Evolutionary conservation across 1,140 invertebrate species (phyloP), one percentile per base, ranked within the genome.

Genomic region (Onthophagus taurus): DNA sequence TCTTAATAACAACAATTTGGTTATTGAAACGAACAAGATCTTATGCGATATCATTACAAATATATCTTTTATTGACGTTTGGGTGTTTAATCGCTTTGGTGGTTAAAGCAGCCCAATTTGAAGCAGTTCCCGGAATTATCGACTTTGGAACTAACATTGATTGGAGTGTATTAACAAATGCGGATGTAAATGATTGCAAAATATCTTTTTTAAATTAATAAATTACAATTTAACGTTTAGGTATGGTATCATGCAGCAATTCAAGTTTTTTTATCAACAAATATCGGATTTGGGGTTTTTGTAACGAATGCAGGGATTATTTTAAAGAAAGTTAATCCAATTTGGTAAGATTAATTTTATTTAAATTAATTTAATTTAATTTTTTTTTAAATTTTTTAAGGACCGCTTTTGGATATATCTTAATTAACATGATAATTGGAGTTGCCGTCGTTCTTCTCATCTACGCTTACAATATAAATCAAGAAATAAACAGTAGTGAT

Each of bases 251-350:
- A 63, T 38, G 74, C 74, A 3, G 39, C 71, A 2, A 64, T 70
- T 13, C 76, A 77, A 50, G 69, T 75, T 4, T 66, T 78, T 31
- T 63, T 75, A 31, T 68, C 75, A 0, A 68, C 72, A 1, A 73
- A 76, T 42, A 57, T 75, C 11, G 75, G 74, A 16, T 72, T 74
- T 44, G 76, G 76, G 1, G 74, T 68, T 37, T 70, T 77, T 11
- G 66, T 73, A 14, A 73, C 72, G 1, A 67, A 70, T 50, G 73
- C 74, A 5, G 74, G 74, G 35, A 65, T 69, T 16, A 59, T 77
- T 7, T 77, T 74, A 48, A 65, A 70, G 1, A 72, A 69, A 57
- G 71, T 64, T 1, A 72, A 75, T 58, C 71, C 75, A 9, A 66
- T 76, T 42, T 74, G 72, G 75, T 76, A 60, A 68, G 60, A 19